Conservation (phyloP, 2,888 invertebrate species). For the Epirrhoe tristata region DNA sequence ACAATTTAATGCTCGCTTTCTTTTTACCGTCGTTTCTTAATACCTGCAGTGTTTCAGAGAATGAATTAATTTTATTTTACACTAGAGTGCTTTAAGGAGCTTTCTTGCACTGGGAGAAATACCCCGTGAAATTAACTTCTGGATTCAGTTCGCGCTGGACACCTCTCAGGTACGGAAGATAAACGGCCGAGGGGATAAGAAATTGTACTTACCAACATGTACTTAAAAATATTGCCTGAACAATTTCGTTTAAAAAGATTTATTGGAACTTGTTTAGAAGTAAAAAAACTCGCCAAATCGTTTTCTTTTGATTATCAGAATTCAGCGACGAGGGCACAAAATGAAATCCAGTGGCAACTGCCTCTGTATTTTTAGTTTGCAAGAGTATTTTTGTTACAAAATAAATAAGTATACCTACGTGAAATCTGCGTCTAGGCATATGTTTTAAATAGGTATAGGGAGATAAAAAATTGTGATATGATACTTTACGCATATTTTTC, state of each 20-base stretch:
- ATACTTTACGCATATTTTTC: slow-evolving; percentile 20
- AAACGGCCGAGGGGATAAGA: slow-evolving; percentile 63
- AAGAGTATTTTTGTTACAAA: neutral
- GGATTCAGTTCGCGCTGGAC: slow-evolving; percentile 75
- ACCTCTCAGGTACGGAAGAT: slow-evolving; percentile 76
- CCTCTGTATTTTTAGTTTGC: neutral
- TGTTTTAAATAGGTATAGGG: neutral
- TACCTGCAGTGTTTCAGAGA: slow-evolving; percentile 54
- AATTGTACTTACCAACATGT: slow-evolving; percentile 50
- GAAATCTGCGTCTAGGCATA: too few relatives aligned
- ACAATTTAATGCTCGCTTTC: slow-evolving; percentile 42
- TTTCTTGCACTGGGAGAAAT: slow-evolving; percentile 74
- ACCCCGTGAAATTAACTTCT: slow-evolving; percentile 82
- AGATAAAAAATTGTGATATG: neutral
- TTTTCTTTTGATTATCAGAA: neutral
- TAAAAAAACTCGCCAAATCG: neutral
- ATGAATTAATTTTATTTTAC: slow-evolving; percentile 77
- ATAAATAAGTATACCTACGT: too few relatives aligned
- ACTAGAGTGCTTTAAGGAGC: slow-evolving; percentile 69
- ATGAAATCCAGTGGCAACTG: neutral
- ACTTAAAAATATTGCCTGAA: slow-evolving; percentile 26
- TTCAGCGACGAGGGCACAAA: neutral
- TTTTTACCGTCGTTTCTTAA: slow-evolving; percentile 50
- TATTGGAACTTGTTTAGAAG: neutral
- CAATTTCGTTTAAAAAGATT: slow-evolving; percentile 9